These are phyloP conservation scores for Microctenopoma stevenorrisi DNA, from an alignment of 2,797 vertebrate species.

Conservation along the genomic window DNA sequence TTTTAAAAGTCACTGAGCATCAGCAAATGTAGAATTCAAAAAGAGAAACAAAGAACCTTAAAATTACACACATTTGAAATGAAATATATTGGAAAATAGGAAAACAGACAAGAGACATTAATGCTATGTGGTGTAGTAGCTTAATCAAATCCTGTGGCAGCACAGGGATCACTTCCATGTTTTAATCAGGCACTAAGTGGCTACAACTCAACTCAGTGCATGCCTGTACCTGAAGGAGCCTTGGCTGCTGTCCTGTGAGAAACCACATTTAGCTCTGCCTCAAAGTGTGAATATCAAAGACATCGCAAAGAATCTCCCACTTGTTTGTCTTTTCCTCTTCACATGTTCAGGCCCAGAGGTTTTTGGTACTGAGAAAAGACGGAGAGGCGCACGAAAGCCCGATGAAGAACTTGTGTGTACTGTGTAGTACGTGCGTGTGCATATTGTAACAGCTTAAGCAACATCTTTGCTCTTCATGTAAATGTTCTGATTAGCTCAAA, in stretches of 20 bases:
- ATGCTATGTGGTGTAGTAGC: constrained; percentile 53
- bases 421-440: constrained; percentile 11
- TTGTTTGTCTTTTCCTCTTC: constrained; percentile 8
- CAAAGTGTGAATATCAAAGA: constrained; percentile 79
- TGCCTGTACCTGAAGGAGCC: constrained; percentile 73
- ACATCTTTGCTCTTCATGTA: constrained; percentile 23
- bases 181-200: constrained; percentile 84
- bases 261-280: constrained; percentile 74
- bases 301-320: constrained; percentile 20
- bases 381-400: constrained; percentile 21
- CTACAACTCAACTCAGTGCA: constrained; percentile 69
- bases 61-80: constrained; percentile 41
- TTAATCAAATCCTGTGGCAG: constrained; percentile 68
- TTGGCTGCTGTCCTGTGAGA: constrained; percentile 75
- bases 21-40: background rate
- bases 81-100: constrained; percentile 25
- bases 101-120: constrained; percentile 51
- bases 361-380: constrained; percentile 44
- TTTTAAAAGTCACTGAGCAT: constrained; percentile 9
- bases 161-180: constrained; percentile 75
- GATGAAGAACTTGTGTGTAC: constrained; percentile 17
- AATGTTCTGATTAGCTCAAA: constrained; percentile 36
- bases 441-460: constrained; percentile 23
- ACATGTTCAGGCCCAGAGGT: constrained; percentile 52
- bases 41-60: constrained; percentile 11